Evolutionary conservation across 2,888 invertebrate species (phyloP).

Genomic region (Diarsia brunnea): DNA sequence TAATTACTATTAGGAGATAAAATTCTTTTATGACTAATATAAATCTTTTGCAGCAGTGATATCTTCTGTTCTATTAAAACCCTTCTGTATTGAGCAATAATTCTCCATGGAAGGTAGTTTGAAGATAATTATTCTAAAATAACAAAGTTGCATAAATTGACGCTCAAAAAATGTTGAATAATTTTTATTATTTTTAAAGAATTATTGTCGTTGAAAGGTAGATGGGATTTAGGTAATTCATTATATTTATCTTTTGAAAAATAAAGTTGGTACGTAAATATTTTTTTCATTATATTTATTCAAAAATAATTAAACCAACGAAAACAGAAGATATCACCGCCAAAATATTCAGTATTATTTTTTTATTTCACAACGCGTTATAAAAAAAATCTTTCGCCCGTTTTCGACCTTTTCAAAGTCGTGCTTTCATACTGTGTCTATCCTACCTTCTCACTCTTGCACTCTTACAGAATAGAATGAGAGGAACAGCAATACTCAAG

Average conservation of each 20-base stretch:
- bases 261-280: not conserved
- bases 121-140: constrained; percentile 11
- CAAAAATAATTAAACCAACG: constrained; percentile 24
- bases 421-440: constrained; percentile 70
- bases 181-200: constrained; percentile 37
- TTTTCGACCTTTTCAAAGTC: constrained; percentile 73
- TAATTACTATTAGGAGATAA: constrained; percentile 83
- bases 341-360: constrained; percentile 77
- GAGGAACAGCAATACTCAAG: constrained; percentile 74
- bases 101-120: constrained; percentile 53
- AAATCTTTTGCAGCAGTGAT: constrained; percentile 79
- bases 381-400: constrained; percentile 85
- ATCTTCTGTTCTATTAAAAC: constrained; percentile 70
- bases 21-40: constrained; percentile 83
- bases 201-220: constrained; percentile 60
- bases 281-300: not conserved
- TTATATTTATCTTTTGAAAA: constrained; percentile 12
- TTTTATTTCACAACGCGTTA: constrained; percentile 88
- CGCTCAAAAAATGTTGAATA: constrained; percentile 14
- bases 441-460: constrained; percentile 68
- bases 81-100: constrained; percentile 81
- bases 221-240: constrained; percentile 28
- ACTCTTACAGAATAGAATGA: constrained; percentile 74
- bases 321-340: constrained; percentile 78
- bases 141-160: constrained; percentile 4